Base-by-base conservation (phyloP, 2,113 vertebrate genomes). In the Mungos mungo region DNA sequence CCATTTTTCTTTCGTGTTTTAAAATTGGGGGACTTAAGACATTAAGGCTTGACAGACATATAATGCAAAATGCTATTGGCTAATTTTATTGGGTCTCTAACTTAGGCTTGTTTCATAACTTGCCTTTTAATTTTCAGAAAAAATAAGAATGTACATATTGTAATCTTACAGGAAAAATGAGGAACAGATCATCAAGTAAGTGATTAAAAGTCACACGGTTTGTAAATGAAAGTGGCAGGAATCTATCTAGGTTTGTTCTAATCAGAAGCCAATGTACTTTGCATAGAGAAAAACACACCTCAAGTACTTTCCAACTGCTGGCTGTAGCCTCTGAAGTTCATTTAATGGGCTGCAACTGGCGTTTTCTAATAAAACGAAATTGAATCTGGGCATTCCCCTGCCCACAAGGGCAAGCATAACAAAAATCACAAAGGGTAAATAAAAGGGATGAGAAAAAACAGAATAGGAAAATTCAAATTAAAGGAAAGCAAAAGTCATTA, bases 271-370 rank as follows among this genome's bases (percentile, higher is more conserved):
- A 60, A n/a, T 29, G 31, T 88, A 82, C 68, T 87, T 95, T 74
- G 74, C 23, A 92, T 13, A 71, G 1, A 94, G 41, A 93, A 95
- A 86, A 87, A 57, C 7, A 31, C 6, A 33, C 54, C 63, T 69
- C 68, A 35, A 71, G 65, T 94, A 35, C 81, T 95, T 96, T 66
- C 86, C 81, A 93, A 77, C 15, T 94, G 71, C 65, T 77, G 23
- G 21, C n/a, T 85, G 23, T 23, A 25, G 31, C 81, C 88, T 81
- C 90, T 33, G 11, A 96, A 76, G 84, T 94, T 91, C 76, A 83
- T 14, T 84, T 50, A 57, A 88, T 76, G 45, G 54, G 27, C 14
- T 95, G 69, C 65, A 90, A 69, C 18, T 18, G 77, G 66, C n/a
- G 71, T 41, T 79, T 77, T 94, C 57, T 15, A 95, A 92, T 80